Conservation (phyloP, 2,113 vertebrate genomes). For the Dasyurus viverrinus region DNA sequence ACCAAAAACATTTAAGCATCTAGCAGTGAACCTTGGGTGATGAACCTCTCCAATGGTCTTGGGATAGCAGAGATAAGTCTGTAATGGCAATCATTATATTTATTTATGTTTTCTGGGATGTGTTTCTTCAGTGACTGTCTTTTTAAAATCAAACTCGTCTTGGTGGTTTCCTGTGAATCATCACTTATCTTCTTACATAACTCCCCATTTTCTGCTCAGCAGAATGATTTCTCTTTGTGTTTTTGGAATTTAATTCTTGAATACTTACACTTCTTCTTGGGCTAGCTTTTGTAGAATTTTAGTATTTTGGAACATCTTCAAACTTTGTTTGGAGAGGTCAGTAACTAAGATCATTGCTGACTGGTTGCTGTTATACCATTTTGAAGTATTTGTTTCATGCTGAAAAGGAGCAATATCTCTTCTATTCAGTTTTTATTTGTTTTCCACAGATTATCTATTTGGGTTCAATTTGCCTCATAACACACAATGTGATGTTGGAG, state of each 20-base stretch:
- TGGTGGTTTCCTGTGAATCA: not conserved
- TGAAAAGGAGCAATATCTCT: not conserved
- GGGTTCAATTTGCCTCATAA: slow-evolving; percentile 50
- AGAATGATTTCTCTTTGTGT: not conserved
- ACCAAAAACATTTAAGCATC: not conserved
- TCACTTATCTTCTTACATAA: not conserved
- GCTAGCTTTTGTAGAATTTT: not conserved
- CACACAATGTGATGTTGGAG: slow-evolving; percentile 13
- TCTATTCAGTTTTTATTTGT: not conserved
- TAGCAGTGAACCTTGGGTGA: not conserved
- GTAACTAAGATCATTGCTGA: not conserved
- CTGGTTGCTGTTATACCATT: not conserved
- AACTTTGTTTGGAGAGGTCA: not conserved
- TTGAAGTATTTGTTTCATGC: not conserved
- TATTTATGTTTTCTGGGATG: not conserved
- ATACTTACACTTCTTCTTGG: not conserved
- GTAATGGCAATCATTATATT: not conserved
- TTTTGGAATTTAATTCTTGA: not conserved
- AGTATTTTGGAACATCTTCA: not conserved
- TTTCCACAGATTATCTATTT: not conserved
- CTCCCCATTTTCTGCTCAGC: not conserved
- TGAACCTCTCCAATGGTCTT: not conserved
- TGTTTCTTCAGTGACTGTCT: not conserved
- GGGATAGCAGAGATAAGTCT: not conserved
- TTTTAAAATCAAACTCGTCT: not conserved